Evolutionary conservation across 2,113 vertebrate genomes (phyloP), one percentile per base, ranked within the genome.

Genomic region (Oxyura jamaicensis): DNA sequence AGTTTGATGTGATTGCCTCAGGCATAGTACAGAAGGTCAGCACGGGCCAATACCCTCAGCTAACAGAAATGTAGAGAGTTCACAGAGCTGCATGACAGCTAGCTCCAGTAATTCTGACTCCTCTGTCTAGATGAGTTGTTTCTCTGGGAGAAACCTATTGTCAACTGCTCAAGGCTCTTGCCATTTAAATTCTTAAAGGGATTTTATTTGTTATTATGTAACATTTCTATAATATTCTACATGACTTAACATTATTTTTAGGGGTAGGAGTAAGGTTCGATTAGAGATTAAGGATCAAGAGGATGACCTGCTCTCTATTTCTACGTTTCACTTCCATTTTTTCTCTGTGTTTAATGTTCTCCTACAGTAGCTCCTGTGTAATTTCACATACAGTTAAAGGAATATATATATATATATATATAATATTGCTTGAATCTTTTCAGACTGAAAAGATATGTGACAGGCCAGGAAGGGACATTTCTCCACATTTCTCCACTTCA

Each of bases 1-100:
- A 97, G 83, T 65, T 93, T 91, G 88, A 93, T 97, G 95, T 89
- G 92, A 93, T 96, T 97, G 97, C 96, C 95, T 97, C 80, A 36
- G 96, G 96, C 91, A 78, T 83, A 92, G 91, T 58, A 39, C 92
- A 86, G 90, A 91, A 94, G 91, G 93, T 86, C 46, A 96, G 44
- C 83, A 91, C 10, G 35, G 95, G 79, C 88, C 82, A 93, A 63
- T 85, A 72, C 86, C 80, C 74, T 95, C 65, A 81, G 90, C 87
- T 93, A 89, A 92, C 67, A 96, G 84, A 90, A 94, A 80, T 67
- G 88, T 23, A 79, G 80, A n/a, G 77, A 62, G 81, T 95, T 95
- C 87, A 91, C 39, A 96, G 73, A 79, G 75, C 83, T 79, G 48
- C 56, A 48, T 92, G 88, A 93, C 93, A 92, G 69, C 88, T 81